These are phyloP conservation scores for Malacoraja senta DNA, from an alignment of 2,797 vertebrate species.

Conservation along the genomic window DNA sequence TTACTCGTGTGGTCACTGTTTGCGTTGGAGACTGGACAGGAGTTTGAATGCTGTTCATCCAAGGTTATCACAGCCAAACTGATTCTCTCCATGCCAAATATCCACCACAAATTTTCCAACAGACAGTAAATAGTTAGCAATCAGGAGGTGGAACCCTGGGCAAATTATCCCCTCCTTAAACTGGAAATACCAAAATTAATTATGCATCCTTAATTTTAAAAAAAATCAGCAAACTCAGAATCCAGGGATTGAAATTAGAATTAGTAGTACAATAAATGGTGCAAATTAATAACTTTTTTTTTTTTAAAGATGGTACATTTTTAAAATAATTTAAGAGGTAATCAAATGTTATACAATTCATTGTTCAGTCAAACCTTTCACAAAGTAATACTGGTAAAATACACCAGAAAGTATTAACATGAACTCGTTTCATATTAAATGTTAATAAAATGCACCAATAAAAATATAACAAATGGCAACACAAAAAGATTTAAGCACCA, in stretches of 20 bases:
- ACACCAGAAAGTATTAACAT: background rate
- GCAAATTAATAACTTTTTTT: background rate
- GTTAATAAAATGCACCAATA: background rate
- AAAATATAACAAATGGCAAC: background rate
- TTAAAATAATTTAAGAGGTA: background rate
- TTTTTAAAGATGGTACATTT: background rate
- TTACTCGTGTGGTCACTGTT: background rate
- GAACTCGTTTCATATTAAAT: background rate
- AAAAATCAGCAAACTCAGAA: conserved; percentile 16
- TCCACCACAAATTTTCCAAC: background rate
- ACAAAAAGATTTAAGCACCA: background rate
- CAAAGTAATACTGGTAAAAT: background rate
- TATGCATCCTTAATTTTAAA: background rate
- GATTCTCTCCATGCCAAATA: background rate
- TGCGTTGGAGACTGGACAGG: background rate
- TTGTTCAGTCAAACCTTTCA: background rate
- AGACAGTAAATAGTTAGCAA: background rate
- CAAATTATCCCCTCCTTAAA: background rate
- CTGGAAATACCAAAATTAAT: background rate
- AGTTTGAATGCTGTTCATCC: background rate
- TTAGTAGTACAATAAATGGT: background rate
- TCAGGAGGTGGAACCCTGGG: background rate
- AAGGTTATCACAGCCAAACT: background rate
- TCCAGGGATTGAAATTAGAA: background rate
- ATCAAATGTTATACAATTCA: background rate